Base-by-base conservation (phyloP, 1,140 invertebrate genomes). In the Sycophila sp. region DNA sequence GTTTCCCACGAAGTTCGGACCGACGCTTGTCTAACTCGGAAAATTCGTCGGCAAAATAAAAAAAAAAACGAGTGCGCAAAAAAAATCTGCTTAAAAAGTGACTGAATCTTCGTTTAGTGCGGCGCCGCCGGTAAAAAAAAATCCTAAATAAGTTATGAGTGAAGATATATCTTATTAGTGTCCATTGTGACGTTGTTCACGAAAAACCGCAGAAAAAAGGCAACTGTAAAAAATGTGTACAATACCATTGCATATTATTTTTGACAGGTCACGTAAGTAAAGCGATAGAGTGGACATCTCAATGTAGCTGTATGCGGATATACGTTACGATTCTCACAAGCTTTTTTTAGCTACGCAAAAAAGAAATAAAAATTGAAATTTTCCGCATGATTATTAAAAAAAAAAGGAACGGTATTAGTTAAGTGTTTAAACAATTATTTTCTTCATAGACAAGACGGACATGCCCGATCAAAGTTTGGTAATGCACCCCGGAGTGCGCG, bases 1-100 rank as follows among this genome's bases (percentile, higher is more conserved):
- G 17, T 55, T 55, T 55, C 51, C 51, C 51, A 55, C 51, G 51
- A 30, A 55, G n/a, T n/a, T 51, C 6, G 26, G 49, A 51, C 49
- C 42, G 4, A 4, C 28, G 51, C 13, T 2, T n/a, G n/a, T n/a
- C n/a, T n/a, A n/a, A n/a, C n/a, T 17, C n/a, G 36, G 26, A 55
- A 55, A 26, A 51, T 51, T 15, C 22, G 26, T 51, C 26, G 51
- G 51, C 15, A 6, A 42, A 15, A 42, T 42, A 42, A 10, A 15
- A n/a, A 42, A 42, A 42, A 42, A 42, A 42, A 42, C n/a, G n/a
- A 17, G 15, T 0, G 7, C 26, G n/a, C 24, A 28, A 34, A 55
- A 55, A 55, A 55, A 47, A 47, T 22, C 6, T 22, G 42, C 42
- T 47, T 47, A 47, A 47, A 47, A 10, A 55, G 28, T 17, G 26